phyloP scores from a whole-genome alignment of 2,888 invertebrate genomes.

The Gari tellinella region DNA sequence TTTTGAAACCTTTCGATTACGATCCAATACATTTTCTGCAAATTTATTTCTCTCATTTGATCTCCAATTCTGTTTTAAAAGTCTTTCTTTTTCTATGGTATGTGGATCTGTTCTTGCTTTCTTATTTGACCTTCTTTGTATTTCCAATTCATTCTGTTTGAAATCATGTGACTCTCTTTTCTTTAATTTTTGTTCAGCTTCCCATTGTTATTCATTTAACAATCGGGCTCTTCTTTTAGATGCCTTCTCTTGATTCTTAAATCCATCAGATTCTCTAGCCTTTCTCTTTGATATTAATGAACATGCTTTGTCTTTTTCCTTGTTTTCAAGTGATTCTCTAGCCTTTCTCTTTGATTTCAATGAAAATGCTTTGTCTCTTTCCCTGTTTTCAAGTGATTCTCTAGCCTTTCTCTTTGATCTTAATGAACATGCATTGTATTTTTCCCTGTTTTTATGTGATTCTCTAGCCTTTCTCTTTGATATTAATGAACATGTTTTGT shows the following conservation, averaged over 20 bases:
- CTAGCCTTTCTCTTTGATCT: no score
- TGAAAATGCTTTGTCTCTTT: no score
- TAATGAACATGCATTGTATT: no score
- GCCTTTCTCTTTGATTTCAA: no score
- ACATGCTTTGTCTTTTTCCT: no score
- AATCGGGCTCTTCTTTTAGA: slow-evolving; percentile 15
- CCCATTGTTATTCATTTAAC: not conserved
- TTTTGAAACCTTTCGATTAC: not conserved
- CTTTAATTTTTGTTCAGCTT: not conserved
- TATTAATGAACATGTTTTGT: no score
- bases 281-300: no score
- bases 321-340: no score
- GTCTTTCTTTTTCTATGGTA: slow-evolving; percentile 12
- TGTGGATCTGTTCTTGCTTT: not conserved
- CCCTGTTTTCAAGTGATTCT: no score
- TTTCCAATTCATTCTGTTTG: not conserved
- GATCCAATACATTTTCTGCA: not conserved
- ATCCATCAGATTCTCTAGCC: no score
- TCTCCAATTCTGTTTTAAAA: not conserved
- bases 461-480: no score
- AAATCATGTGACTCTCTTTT: slow-evolving; percentile 1
- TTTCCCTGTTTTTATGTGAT: no score
- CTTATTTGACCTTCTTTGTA: not conserved
- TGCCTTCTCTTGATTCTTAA: slow-evolving; percentile 17
- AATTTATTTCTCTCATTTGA: not conserved